Conservation (phyloP, 2,113 vertebrate species). For the Ptychochromis oligacanthus region DNA sequence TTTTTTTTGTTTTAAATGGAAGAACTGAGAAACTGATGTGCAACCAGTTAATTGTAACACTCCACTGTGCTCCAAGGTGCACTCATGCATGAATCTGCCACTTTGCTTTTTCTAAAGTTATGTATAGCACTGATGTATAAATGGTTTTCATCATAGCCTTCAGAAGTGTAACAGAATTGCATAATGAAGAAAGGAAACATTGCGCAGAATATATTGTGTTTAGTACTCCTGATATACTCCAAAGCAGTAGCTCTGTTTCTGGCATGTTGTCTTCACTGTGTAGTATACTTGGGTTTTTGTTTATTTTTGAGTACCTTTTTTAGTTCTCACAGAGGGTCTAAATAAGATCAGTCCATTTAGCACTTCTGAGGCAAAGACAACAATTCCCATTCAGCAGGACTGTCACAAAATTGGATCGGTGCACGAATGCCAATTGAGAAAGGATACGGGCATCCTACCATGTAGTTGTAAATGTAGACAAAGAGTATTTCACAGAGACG, state of each 20-base stretch:
- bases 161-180: not conserved
- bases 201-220: not conserved
- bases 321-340: not conserved
- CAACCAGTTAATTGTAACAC: not conserved
- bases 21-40: not conserved
- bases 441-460: conserved; percentile 41
- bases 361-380: not conserved
- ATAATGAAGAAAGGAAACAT: too few species aligned
- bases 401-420: conserved; percentile 35
- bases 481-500: conserved; percentile 47
- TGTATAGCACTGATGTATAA: not conserved
- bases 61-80: not conserved
- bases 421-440: not conserved
- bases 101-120: too few species aligned
- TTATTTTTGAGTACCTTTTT: not conserved
- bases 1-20: not conserved
- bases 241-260: not conserved
- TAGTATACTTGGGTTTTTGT: not conserved
- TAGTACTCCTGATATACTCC: not conserved
- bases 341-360: not conserved
- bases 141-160: not conserved
- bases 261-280: fast-evolving
- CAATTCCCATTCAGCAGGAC: conserved; percentile 15
- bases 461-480: conserved; percentile 49
- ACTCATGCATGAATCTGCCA: not conserved